Evolutionary conservation across 2,113 vertebrate species (phyloP), one percentile per base, ranked within the genome.

Genomic region (Microtus richardsoni): DNA sequence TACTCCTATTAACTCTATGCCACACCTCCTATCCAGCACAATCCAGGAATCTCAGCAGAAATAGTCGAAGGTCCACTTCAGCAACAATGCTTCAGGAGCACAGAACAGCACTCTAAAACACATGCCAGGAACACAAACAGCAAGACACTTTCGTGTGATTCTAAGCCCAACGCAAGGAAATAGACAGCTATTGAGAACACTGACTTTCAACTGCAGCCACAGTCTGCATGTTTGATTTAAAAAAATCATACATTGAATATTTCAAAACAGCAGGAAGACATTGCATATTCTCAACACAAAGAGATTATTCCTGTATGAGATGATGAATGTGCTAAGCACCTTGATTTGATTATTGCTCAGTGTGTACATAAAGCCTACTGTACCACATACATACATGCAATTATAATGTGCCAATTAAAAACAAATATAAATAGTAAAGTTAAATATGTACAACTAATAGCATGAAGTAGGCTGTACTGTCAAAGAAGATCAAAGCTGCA

Each of bases 81-180:
- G 17, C 13, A 80, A 41, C 0, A 0, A n/a, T 10, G 28, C 54
- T 28, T 36, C 52, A 47, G 12, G 5, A 24, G 16, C 7, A 21
- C 30, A 73, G 66, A 89, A 24, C 3, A 5, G 26, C 12, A 6
- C 3, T 36, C 17, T 2, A 33, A 41, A 41, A 16, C 1, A 21
- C 17, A 36, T 8, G 21, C 28, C 11, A n/a, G 28, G 36, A 28
- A 58, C 11, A 58, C 0, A n/a, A 28, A 13, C 16, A 66, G 70
- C 16, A 1, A 2, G 7, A 24, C 19, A 10, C 70, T 11, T 94
- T 26, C 7, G 17, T 5, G 0, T 26, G 5, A 74, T 33, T 54
- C 52, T 19, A 36, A 70, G 26, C 8, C n/a, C 41, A 49, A 33
- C 33, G 0, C 1, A 21, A 16, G 62, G 77, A 44, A 88, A 36